phyloP scores from a whole-genome alignment of 2,113 vertebrate genomes.

The Potamarius usumacintae region DNA sequence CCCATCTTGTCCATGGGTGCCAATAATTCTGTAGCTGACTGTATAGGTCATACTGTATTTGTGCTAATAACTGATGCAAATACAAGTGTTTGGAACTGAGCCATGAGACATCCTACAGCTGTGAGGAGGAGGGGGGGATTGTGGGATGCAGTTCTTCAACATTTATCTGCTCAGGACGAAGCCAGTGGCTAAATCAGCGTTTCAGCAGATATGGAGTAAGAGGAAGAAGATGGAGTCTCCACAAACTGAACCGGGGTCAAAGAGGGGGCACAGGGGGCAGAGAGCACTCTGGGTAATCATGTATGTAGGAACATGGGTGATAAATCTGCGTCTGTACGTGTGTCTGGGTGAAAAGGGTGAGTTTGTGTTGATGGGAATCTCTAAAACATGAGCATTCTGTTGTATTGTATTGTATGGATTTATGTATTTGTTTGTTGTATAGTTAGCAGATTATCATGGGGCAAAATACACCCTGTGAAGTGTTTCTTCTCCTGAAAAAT shows the following conservation, averaged over 20 bases:
- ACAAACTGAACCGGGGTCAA: slow-evolving; percentile 64
- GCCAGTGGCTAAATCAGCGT: not conserved
- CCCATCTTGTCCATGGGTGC: not conserved
- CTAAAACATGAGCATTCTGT: not conserved
- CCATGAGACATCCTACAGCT: not conserved
- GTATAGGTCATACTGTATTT: not conserved
- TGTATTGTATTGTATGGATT: not conserved
- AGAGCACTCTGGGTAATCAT: slow-evolving; percentile 40
- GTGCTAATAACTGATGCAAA: not conserved
- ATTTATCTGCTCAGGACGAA: not conserved
- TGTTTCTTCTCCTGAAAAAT: not conserved
- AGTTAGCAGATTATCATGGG: not conserved
- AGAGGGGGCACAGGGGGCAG: slow-evolving; percentile 57
- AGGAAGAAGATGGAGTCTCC: slow-evolving; percentile 62
- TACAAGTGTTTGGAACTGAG: not conserved
- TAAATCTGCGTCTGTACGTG: slow-evolving; percentile 1
- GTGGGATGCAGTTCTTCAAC: slow-evolving; percentile 56
- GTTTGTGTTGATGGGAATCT: not conserved
- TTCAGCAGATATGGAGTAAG: slow-evolving; percentile 50
- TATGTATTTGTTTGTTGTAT: not conserved
- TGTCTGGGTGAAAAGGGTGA: not conserved
- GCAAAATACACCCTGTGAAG: not conserved
- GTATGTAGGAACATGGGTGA: slow-evolving; percentile 17
- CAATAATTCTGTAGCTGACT: not conserved
- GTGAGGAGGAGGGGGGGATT: slow-evolving; percentile 5